These are phyloP conservation scores for Drosophila prostipennis DNA, from an alignment of 2,888 invertebrate genomes.

Conservation along the genomic window DNA sequence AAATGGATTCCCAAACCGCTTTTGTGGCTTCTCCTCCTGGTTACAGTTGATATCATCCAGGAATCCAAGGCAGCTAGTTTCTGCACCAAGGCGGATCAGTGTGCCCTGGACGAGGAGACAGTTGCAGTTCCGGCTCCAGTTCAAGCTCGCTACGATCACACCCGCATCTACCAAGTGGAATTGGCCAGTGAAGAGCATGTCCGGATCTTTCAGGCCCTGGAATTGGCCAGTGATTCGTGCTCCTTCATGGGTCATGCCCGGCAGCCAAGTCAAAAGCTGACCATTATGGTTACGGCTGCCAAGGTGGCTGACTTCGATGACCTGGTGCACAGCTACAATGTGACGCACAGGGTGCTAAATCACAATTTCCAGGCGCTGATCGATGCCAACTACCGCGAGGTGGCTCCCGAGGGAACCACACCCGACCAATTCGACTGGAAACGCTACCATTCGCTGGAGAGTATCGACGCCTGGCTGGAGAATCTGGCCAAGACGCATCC, in stretches of 20 bases:
- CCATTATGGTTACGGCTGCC: slow-evolving; percentile 80
- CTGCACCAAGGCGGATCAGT: slow-evolving; percentile 55
- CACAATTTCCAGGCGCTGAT: slow-evolving; percentile 75
- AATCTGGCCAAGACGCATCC: slow-evolving; percentile 62
- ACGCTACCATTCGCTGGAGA: slow-evolving; percentile 81
- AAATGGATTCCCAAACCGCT: slow-evolving; percentile 8
- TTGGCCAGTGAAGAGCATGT: slow-evolving; percentile 53
- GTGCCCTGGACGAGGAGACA: slow-evolving; percentile 23
- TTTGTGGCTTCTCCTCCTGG: slow-evolving; percentile 19
- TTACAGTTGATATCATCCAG: background rate
- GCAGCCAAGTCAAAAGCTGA: slow-evolving; percentile 73
- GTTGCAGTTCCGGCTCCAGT: slow-evolving; percentile 10
- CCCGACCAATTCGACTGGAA: slow-evolving; percentile 76
- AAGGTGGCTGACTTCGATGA: slow-evolving; percentile 79
- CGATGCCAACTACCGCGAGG: slow-evolving; percentile 68
- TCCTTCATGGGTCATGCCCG: slow-evolving; percentile 76
- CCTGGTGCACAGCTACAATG: slow-evolving; percentile 68
- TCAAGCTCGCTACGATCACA: slow-evolving; percentile 80
- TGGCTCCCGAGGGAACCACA: slow-evolving; percentile 44
- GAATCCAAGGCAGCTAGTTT: slow-evolving; percentile 36
- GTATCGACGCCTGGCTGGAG: slow-evolving; percentile 81
- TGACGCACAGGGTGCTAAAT: slow-evolving; percentile 72
- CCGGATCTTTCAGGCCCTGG: slow-evolving; percentile 64
- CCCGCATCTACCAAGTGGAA: slow-evolving; percentile 75
- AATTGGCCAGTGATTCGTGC: slow-evolving; percentile 79